Base-by-base conservation (phyloP, 1,140 invertebrate species). In the Littorina saxatilis region DNA sequence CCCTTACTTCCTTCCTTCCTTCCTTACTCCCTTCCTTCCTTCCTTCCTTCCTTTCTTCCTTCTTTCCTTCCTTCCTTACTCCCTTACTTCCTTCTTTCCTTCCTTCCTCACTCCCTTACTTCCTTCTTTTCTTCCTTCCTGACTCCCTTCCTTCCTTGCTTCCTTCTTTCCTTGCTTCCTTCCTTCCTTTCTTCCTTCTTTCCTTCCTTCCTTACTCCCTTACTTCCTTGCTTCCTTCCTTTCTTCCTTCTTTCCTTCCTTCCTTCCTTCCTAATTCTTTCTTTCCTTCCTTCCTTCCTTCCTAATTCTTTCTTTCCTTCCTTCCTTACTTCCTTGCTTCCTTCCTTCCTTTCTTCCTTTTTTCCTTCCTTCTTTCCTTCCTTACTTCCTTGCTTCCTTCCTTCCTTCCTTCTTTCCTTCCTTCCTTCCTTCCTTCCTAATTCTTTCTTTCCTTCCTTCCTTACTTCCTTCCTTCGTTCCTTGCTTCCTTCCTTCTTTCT, bases 91-190 rank as follows among this genome's bases (percentile, higher is more conserved):
- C 32, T 52, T 23, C 3, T 27, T 40, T 23, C 23, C 13, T 50
- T n/a, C 23, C 32, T n/a, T 2, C 47, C 75, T 84, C 43, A 13
- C 1, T 52, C 40, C 40, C 27, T 78, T 61, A 80, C 81, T 79
- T 76, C 84, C 74, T 72, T 84, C 75, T 86, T 86, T 50, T 85
- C 87, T 77, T 80, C 89, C 43, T 80, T 76, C 37, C 83, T 91
- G 32, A 85, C 87, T 83, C 83, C 50, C 82, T 87, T 61, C 29
- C 43, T 23, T 15, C 0, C 35, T 55, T 35, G 5, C 61, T 20
- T 76, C 23, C 27, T 50, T 47, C 47, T 47, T n/a, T 1, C 29
- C 15, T 58, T 77, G 35, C 23, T 58, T 29, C 13, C 47, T 68
- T 79, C 27, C 55, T 86, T 73, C 58, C 32, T 7, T 15, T 27